Conservation (phyloP, 2,797 vertebrate genomes). For the Lepidocolaptes lacrymiger region DNA sequence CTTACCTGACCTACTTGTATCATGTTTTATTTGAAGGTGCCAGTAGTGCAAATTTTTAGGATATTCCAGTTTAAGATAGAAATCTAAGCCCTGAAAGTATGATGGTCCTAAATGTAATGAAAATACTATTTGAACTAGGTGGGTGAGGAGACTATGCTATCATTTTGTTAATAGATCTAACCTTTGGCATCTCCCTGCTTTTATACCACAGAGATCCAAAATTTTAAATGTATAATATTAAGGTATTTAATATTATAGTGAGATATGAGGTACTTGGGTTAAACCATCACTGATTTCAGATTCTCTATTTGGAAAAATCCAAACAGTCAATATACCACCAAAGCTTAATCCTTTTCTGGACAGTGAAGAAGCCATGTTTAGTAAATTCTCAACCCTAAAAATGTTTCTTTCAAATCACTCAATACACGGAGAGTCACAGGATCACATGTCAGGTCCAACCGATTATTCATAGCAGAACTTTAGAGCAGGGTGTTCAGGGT, state of each 20-base stretch:
- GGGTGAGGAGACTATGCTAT: not conserved
- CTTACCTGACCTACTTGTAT: not conserved
- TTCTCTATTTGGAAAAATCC: not conserved
- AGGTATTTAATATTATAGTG: not conserved
- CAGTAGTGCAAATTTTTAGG: not conserved
- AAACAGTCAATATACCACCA: not conserved
- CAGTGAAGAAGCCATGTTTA: not conserved
- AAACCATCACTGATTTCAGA: not conserved
- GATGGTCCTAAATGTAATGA: not conserved
- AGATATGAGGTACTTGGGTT: not conserved
- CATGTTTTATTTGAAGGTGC: not conserved
- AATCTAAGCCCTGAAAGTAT: not conserved
- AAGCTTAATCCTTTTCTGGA: not conserved
- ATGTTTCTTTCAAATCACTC: not conserved
- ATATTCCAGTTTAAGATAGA: not conserved
- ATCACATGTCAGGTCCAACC: not conserved
- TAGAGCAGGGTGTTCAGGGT: rapidly evolving
- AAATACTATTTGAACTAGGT: not conserved
- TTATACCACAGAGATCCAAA: not conserved
- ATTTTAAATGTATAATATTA: not conserved
- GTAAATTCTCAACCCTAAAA: not conserved
- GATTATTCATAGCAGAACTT: not conserved
- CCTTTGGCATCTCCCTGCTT: not conserved
- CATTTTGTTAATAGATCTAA: not conserved
- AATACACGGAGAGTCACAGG: not conserved